Evolutionary conservation across 2,797 vertebrate species (phyloP).

Genomic region (Epinephelus awoara): DNA sequence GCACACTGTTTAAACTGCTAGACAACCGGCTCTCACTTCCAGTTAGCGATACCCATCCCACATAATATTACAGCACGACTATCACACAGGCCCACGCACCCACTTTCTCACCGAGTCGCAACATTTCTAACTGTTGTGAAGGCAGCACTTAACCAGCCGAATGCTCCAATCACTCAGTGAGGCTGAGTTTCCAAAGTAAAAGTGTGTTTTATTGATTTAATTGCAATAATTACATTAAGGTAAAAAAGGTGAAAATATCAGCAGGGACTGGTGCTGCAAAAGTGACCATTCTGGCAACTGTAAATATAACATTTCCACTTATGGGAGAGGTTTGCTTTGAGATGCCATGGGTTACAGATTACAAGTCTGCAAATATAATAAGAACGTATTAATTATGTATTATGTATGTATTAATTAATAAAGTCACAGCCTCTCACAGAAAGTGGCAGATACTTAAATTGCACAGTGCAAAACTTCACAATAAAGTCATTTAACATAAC

Average conservation of each 20-base stretch:
- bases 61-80: not conserved
- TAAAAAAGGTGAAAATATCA: not conserved
- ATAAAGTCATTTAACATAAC: too few relatives aligned
- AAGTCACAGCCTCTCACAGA: too few relatives aligned
- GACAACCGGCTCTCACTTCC: not conserved
- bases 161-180: conserved; percentile 39
- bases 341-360: too few relatives aligned
- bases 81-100: not conserved
- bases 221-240: not conserved
- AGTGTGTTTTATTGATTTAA: not conserved
- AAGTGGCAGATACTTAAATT: too few relatives aligned
- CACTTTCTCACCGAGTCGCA: not conserved
- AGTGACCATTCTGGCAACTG: not conserved
- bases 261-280: not conserved
- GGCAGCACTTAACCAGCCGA: conserved; percentile 35
- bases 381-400: too few relatives aligned
- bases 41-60: not conserved
- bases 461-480: too few relatives aligned
- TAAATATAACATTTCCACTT: not conserved
- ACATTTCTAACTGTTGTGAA: conserved; percentile 47
- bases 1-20: not conserved
- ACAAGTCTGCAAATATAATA: too few relatives aligned
- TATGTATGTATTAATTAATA: too few relatives aligned
- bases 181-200: not conserved
- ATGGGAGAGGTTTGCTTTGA: too few relatives aligned